phyloP scores from a whole-genome alignment of 1,140 invertebrate species.

The Eupristina koningsbergeri region DNA sequence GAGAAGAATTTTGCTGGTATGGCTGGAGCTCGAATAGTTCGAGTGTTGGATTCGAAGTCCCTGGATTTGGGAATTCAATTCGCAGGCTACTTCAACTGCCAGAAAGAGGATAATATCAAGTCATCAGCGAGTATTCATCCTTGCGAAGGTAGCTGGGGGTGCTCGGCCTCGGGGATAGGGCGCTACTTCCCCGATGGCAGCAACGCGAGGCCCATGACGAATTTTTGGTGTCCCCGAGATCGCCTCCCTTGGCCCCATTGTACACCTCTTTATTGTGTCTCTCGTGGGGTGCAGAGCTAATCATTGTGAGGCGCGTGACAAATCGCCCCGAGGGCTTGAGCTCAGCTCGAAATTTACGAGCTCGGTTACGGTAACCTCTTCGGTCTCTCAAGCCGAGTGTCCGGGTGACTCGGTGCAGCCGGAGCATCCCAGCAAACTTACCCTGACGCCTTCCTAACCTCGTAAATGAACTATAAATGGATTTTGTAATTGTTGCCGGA shows the following conservation, averaged over 20 bases:
- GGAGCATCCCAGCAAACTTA: too few relatives aligned
- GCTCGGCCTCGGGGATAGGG: slow-evolving; percentile 7
- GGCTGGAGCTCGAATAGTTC: not conserved
- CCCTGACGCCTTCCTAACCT: slow-evolving; percentile 25
- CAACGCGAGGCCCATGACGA: slow-evolving; percentile 61
- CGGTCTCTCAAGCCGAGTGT: not conserved
- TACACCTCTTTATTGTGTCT: slow-evolving; percentile 41
- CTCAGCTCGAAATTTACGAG: slow-evolving; percentile 53
- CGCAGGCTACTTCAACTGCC: not conserved
- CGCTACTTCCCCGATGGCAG: not conserved
- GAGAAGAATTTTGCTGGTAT: too few relatives aligned
- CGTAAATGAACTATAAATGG: slow-evolving; percentile 68
- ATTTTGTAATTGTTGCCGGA: slow-evolving; percentile 59
- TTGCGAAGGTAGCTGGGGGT: slow-evolving; percentile 32
- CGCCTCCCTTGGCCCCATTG: slow-evolving; percentile 39
- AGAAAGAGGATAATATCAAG: slow-evolving; percentile 67
- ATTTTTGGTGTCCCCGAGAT: slow-evolving; percentile 55
- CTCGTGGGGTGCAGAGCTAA: slow-evolving; percentile 41
- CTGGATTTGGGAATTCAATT: not conserved
- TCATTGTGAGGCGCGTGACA: slow-evolving; percentile 58
- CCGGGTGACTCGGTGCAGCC: not conserved
- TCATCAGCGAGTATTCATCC: slow-evolving; percentile 68
- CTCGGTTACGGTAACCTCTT: not conserved
- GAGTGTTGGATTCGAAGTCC: slow-evolving; percentile 19
- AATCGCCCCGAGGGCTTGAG: slow-evolving; percentile 58